A percentile compares a stretch with the other conserved stretches of the same genome.
These are phyloP conservation scores for Chamaedrilus cognettii DNA, from an alignment of 2,888 invertebrate genomes.

Conservation along the genomic window DNA sequence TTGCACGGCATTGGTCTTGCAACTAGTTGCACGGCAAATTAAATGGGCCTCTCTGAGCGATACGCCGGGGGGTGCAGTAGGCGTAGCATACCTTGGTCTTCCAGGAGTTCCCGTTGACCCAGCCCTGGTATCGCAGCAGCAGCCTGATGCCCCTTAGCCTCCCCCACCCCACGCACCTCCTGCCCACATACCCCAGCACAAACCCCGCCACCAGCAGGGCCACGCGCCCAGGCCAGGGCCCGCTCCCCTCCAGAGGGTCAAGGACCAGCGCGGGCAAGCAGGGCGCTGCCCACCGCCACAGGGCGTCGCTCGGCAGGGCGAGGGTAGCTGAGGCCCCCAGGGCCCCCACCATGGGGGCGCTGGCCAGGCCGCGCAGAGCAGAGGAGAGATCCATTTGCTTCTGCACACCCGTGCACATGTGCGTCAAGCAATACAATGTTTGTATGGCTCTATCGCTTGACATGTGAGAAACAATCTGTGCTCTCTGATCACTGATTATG, in stretches of 20 bases:
- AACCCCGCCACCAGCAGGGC: neutral
- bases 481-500: too few species aligned
- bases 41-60: too few species aligned
- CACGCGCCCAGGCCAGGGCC: neutral
- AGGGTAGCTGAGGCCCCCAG: neutral
- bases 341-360: neutral
- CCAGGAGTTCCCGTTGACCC: conserved; percentile 1
- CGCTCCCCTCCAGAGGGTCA: neutral
- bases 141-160: neutral
- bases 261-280: neutral
- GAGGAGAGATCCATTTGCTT: too few species aligned
- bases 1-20: too few species aligned
- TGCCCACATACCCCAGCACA: conserved; percentile 2
- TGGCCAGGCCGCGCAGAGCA: too few species aligned
- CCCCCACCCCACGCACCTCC: neutral
- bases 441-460: too few species aligned
- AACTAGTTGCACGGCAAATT: too few species aligned
- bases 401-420: too few species aligned
- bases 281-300: neutral
- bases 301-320: neutral
- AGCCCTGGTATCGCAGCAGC: conserved; percentile 12
- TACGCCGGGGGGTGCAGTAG: too few species aligned
- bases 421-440: too few species aligned
- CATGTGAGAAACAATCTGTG: too few species aligned
- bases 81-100: too few species aligned